Evolutionary conservation across 2,113 vertebrate genomes (phyloP), one percentile per base, ranked within the genome.

Genomic region (Tragelaphus buxtoni): DNA sequence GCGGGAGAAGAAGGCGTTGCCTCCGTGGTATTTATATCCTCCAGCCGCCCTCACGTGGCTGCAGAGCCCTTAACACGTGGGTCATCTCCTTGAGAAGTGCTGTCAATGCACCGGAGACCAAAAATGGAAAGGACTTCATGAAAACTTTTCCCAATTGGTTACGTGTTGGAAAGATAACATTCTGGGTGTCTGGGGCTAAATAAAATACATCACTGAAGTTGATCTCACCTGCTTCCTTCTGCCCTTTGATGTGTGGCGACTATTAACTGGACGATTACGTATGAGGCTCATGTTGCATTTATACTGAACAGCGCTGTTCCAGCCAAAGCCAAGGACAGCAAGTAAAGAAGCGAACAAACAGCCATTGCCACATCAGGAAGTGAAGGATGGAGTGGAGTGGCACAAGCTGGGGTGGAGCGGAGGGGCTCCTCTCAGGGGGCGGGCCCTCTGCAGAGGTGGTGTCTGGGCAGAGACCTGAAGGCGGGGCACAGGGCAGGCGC

Each of bases 191-290:
- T 63, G 79, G 53, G 39, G 22, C 45, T 77, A 60, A 55, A 61
- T 61, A 63, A 96, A 93, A 65, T 58, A 60, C 6, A 14, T 49
- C 53, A 20, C 55, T 91, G 35, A 88, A 83, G 69, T 83, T 77
- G 90, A 72, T 91, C 55, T 91, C 45, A 93, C 26, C 7, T 72
- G 7, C 60, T 93, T 91, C 86, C 39, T 84, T 79, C 42, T 72
- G 45, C 12, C 45, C 60, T 61, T 84, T 79, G 28, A 79, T 10
- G 22, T 22, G 35, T 80, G 53, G 53, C 20, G 53, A 51, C 32
- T 49, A 30, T 83, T 55, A 92, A 55, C 79, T 53, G 22, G 84
- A 35, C 55, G 26, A 9, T 42, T 58, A 53, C 16, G 12, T 42
- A 13, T 0, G 2, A 30, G 39, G 60, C 28, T 61, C 12, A 32